Evolutionary conservation across 1,140 invertebrate genomes (phyloP), one percentile per base, ranked within the genome.

Genomic region (Neodiprion pinetum): DNA sequence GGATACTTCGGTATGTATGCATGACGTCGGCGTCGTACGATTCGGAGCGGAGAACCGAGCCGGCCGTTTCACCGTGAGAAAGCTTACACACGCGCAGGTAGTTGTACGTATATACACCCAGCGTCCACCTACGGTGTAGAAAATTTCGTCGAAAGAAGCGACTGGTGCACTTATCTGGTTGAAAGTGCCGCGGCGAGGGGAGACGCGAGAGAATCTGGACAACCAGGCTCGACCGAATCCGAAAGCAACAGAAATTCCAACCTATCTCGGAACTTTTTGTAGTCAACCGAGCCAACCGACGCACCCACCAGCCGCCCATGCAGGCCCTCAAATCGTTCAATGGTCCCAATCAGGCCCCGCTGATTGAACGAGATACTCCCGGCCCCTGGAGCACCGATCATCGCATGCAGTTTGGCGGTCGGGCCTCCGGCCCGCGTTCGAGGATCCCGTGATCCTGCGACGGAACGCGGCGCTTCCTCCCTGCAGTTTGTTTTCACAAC

Each of bases 401-500:
- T 61, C 53, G 8, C 53, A 17, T 61, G 53, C 53, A 61, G 53
- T 61, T 61, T 61, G 53, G n/a, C 9, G 9, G 53, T 61, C 28
- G 28, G 28, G 28, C 1, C 28, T 5, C 28, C 28, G 28, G 28
- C 28, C 28, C 5, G 28, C 28, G 5, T 40, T 40, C 28, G 28
- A 40, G 28, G 28, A 40, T 40, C 28, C 5, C 28, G 28, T 40
- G 28, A 40, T 77, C 77, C 79, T 77, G 77, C 80, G 70, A 75
- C 75, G 76, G 72, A 78, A 78, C 80, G 79, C 76, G 76, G 77
- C 12, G 17, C 17, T 21, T 65, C 61, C 17, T 74, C 75, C 74
- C 75, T 76, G 76, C 77, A 76, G 83, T 87, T 87, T 87, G 83
- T 87, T 88, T 87, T 87, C 85, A 84, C 83, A 86, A 80, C 76